A percentile compares a stretch with the other conserved stretches of the same genome.
phyloP scores from a whole-genome alignment of 2,888 invertebrate genomes.

The Drosophila infuscata region DNA sequence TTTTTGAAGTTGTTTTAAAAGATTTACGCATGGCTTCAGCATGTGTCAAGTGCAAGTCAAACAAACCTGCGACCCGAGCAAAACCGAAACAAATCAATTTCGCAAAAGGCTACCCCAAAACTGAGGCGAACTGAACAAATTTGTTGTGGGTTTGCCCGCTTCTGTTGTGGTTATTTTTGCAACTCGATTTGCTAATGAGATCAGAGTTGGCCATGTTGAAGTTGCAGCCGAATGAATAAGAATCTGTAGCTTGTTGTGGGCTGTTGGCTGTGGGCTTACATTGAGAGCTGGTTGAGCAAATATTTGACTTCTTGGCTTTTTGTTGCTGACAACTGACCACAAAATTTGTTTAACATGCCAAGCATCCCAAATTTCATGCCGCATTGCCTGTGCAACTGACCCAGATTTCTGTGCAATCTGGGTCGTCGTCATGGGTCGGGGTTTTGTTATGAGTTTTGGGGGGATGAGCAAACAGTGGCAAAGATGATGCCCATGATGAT shows the following conservation, averaged over 20 bases:
- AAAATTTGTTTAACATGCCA: constrained; percentile 71
- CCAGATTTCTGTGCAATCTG: constrained; percentile 35
- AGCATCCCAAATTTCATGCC: constrained; percentile 74
- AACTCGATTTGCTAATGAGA: constrained; percentile 72
- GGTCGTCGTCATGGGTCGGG: not conserved
- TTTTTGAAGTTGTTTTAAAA: constrained; percentile 67
- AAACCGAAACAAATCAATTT: constrained; percentile 68
- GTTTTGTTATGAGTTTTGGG: too few species aligned
- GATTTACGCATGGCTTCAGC: constrained; percentile 75
- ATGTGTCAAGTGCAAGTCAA: constrained; percentile 77
- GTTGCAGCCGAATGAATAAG: not conserved
- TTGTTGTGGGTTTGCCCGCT: constrained; percentile 5
- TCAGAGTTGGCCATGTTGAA: constrained; percentile 37
- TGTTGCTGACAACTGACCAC: constrained; percentile 74
- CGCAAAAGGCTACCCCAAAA: constrained; percentile 14
- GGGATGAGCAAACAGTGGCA: not conserved
- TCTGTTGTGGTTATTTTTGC: constrained; percentile 53
- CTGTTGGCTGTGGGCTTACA: constrained; percentile 12
- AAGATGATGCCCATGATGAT: constrained; percentile 30
- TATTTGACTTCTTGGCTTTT: constrained; percentile 67
- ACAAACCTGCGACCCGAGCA: constrained; percentile 55
- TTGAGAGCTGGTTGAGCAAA: constrained; percentile 68
- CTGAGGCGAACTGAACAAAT: not conserved
- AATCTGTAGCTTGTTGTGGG: not conserved
- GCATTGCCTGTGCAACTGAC: constrained; percentile 71